Evolutionary conservation across 2,113 vertebrate genomes (phyloP), one percentile per base, ranked within the genome.

Genomic region (Bos indicus): DNA sequence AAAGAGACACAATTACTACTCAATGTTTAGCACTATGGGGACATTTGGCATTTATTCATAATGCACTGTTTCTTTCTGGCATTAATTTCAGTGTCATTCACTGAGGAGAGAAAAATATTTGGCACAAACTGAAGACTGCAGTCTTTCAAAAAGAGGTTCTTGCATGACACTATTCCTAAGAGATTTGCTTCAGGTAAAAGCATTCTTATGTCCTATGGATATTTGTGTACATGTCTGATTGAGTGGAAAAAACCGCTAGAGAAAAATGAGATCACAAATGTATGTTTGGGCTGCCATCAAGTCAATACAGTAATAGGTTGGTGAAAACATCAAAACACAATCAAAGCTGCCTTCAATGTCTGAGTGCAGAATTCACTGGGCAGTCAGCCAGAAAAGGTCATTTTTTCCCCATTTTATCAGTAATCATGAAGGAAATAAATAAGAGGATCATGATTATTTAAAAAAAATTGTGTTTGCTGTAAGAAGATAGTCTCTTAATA

Each of bases 321-420:
- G 97, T 98, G 99, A 98, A 99, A 99, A 99, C 99, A 99, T 99
- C 99, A 99, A 99, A 99, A 99, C 99, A 99, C 99, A 99, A 99
- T 99, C 99, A 99, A 98, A 99, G 83, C 98, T 99, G 98, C 99
- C 99, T 98, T 98, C 91, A 96, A 98, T 98, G 98, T 98, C 98
- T 97, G 98, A 99, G 98, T 98, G 98, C 96, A 98, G 96, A 97
- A 97, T 93, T 97, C 81, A 96, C 88, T 96, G 91, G 98, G 97
- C 97, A 96, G 71, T 91, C 88, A 97, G 96, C 98, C 98, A 98
- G 93, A 54, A 88, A 88, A 90, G 94, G 51, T 91, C 94, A n/a
- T 86, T 95, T 95, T 94, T 60, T 21, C 23, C 2, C 17, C 56
- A 95, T 83, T 36, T 98, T 43, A 93, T 94, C 62, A 78, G 86